Base-by-base conservation (phyloP, 2,113 vertebrate genomes). In the Protobothrops flavoviridis region DNA sequence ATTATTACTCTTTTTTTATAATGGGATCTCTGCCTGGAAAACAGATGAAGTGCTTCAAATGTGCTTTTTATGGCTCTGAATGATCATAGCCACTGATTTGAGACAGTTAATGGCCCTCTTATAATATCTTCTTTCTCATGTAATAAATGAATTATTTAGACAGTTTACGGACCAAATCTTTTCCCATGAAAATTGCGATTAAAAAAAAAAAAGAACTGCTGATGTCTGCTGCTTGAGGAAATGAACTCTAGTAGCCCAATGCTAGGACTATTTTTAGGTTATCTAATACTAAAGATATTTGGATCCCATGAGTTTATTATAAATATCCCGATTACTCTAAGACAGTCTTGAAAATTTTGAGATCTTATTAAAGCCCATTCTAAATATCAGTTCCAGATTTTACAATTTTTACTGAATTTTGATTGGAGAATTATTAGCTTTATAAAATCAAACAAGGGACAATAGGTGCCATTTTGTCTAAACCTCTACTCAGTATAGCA, bases 11-110 rank as follows among this genome's bases (percentile, higher is more conserved):
- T 17, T 39, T 4, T 55, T 10, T 92, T 92, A 15, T 33, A 94
- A 74, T 93, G 2, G 21, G 91, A 95, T 90, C 3, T 4, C 24
- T 94, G 95, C 59, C 81, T 88, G 15, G 52, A 88, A 94, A 95
- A 92, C 45, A 43, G 24, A 91, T 23, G 89, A 57, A 92, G 94
- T 88, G 92, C 26, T 57, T 5, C 57, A 94, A 57, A 11, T 0
- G 1, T 45, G 87, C 43, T 55, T 57, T 90, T 90, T 74, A 61
- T 87, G 29, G 69, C 92, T 55, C 89, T 6, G 29, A 1, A 23
- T 11, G 87, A 91, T 92, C 52, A 56, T 91, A 92, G 26, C 92
- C 0, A 74, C 53, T 53, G 8, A 61, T 81, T 1, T 90, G 69
- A 81, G 1, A 24, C 45, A 2, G 64, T 93, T 56, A 56, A 53